Evolutionary conservation across 2,113 vertebrate genomes (phyloP).

Genomic region (Gymnarchus niloticus): DNA sequence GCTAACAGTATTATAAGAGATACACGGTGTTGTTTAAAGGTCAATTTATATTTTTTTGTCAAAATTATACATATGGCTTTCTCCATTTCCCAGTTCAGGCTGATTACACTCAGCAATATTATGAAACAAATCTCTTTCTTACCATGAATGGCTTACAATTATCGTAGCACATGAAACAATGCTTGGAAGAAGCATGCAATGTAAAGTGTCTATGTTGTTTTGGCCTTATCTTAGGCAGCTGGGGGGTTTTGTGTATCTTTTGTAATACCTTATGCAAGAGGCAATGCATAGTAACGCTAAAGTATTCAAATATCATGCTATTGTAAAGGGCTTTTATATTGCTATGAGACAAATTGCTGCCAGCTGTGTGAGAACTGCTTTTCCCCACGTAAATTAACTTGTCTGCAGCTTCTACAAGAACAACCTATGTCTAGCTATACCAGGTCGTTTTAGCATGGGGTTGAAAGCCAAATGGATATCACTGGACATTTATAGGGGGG

Average conservation of each 20-base stretch:
- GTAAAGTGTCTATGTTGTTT: too few relatives aligned
- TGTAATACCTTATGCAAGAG: neutral
- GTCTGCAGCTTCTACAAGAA: neutral
- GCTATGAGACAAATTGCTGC: too few relatives aligned
- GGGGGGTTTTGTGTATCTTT: neutral
- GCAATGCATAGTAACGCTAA: too few relatives aligned
- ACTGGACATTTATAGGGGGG: too few relatives aligned
- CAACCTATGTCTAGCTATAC: too few relatives aligned
- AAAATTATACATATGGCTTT: neutral
- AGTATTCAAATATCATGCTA: too few relatives aligned
- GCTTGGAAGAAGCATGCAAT: neutral
- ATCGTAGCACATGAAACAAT: neutral
- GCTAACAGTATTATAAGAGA: neutral
- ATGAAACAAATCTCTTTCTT: constrained; percentile 2
- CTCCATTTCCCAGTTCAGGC: neutral
- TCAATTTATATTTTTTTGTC: neutral
- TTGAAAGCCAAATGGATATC: too few relatives aligned
- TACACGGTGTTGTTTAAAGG: neutral
- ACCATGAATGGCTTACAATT: neutral
- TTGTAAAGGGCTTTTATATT: too few relatives aligned
- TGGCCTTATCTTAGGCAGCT: too few relatives aligned
- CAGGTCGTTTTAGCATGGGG: too few relatives aligned
- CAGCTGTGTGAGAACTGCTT: neutral
- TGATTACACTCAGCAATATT: neutral
- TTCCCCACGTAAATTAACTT: neutral